These are phyloP conservation scores for Sturnus vulgaris DNA, from an alignment of 2,113 vertebrate species.

Conservation along the genomic window DNA sequence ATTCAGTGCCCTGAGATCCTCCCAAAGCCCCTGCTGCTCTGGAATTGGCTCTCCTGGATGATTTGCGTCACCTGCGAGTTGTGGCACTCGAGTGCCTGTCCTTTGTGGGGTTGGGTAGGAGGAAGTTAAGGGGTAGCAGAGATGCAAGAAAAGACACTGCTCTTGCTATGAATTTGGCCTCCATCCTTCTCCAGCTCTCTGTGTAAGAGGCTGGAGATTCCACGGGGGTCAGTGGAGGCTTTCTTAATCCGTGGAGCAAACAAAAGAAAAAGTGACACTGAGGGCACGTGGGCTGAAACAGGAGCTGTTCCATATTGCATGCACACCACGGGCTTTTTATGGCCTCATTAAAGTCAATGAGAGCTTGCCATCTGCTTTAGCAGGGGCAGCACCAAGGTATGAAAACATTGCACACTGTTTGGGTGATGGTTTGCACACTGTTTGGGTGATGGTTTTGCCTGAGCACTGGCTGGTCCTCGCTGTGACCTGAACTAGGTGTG, in stretches of 20 bases:
- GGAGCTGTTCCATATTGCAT: background rate
- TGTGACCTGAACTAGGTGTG: background rate
- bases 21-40: background rate
- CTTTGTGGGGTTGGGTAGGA: background rate
- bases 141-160: background rate
- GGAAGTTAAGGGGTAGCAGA: background rate
- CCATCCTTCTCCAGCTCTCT: background rate
- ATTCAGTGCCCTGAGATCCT: background rate
- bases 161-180: background rate
- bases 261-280: background rate
- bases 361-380: slow-evolving; percentile 28
- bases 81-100: background rate
- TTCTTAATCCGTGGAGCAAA: background rate
- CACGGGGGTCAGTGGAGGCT: rapidly evolving
- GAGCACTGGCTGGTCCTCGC: background rate
- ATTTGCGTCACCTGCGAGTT: background rate
- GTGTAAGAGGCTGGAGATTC: background rate
- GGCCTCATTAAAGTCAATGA: slow-evolving; percentile 15
- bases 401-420: background rate
- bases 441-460: background rate
- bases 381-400: background rate
- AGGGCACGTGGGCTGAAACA: rapidly evolving
- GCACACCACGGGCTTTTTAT: background rate
- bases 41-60: background rate
- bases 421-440: background rate